These are phyloP conservation scores for Mico argentatus DNA, from an alignment of 2,797 vertebrate species.

Conservation along the genomic window DNA sequence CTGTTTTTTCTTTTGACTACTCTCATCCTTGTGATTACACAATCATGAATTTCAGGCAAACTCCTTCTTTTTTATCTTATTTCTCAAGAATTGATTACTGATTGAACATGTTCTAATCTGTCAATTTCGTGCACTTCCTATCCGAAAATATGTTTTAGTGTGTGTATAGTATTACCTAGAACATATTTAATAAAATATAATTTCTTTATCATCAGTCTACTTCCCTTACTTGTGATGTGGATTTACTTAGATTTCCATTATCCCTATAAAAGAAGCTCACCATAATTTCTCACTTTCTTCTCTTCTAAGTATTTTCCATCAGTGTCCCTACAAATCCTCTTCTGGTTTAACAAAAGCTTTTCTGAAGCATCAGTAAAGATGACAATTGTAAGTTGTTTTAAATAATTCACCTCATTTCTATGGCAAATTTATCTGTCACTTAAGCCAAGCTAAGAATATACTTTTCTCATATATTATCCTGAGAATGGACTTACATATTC, in stretches of 20 bases:
- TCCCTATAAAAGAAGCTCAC: not conserved
- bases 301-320: not conserved
- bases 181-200: not conserved
- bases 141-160: not conserved
- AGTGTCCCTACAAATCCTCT: not conserved
- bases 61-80: not conserved
- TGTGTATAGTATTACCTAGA: not conserved
- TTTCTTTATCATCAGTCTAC: not conserved
- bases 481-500: not conserved
- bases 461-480: constrained; percentile 28
- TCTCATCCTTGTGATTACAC: not conserved
- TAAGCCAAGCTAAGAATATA: not conserved
- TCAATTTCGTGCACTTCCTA: not conserved
- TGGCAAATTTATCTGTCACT: constrained; percentile 17
- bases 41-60: not conserved
- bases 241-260: not conserved
- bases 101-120: not conserved
- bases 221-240: not conserved
- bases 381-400: constrained; percentile 1
- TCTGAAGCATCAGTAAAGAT: not conserved
- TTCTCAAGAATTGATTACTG: not conserved
- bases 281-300: not conserved
- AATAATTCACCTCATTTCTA: constrained; percentile 42
- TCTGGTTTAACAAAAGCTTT: constrained; percentile 18
- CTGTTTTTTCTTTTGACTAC: not conserved